Percentiles rank a stretch among this genome's conserved stretches.
These are phyloP conservation scores for Callimorpha dominula DNA, from an alignment of 2,888 invertebrate species.

Conservation along the genomic window DNA sequence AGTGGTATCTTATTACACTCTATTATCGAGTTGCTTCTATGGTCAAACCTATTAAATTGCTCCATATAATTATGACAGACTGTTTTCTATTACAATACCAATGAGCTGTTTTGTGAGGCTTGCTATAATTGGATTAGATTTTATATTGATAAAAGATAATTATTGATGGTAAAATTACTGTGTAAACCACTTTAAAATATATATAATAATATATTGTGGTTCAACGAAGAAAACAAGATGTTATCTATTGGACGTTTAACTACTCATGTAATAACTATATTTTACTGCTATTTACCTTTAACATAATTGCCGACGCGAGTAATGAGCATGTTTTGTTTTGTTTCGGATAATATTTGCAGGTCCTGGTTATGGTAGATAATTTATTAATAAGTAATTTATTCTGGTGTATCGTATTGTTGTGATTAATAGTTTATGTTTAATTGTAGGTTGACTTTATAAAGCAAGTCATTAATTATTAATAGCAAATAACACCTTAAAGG, in stretches of 20 bases:
- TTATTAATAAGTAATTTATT: too few species aligned
- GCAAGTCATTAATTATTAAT: too few species aligned
- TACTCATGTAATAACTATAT: too few species aligned
- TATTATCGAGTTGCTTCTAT: background rate
- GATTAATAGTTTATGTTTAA: too few species aligned
- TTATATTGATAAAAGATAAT: background rate
- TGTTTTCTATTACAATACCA: background rate
- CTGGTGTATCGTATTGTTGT: too few species aligned
- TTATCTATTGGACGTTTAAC: background rate
- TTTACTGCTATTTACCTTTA: too few species aligned
- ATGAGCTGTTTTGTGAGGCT: background rate
- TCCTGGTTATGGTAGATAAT: too few species aligned
- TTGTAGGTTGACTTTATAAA: too few species aligned
- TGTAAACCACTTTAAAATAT: background rate
- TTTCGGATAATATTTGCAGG: too few species aligned
- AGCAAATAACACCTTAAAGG: too few species aligned
- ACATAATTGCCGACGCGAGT: too few species aligned
- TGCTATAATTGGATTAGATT: background rate
- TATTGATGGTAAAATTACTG: background rate
- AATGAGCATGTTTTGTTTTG: too few species aligned
- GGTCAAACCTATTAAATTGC: background rate
- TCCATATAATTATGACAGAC: background rate
- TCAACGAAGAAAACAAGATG: background rate
- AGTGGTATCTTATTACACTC: background rate
- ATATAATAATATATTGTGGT: background rate